Conservation (phyloP, 2,888 invertebrate species). For the Drosophila demipolita region DNA sequence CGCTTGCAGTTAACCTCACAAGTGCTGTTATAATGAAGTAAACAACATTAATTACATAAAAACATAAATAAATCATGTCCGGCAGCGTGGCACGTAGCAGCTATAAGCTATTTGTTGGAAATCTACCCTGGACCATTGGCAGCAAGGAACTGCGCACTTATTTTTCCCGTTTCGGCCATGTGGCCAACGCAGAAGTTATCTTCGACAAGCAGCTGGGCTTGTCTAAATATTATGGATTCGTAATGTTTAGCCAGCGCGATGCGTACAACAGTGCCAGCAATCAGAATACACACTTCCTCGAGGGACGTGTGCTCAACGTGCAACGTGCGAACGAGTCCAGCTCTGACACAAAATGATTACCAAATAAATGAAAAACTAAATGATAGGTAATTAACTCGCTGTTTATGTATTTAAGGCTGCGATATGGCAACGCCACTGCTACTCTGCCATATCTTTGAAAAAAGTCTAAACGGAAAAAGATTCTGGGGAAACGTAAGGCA, state of each 20-base stretch:
- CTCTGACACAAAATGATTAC: background rate
- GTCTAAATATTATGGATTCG: constrained; percentile 91
- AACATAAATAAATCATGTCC: constrained; percentile 61
- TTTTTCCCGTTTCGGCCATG: constrained; percentile 91
- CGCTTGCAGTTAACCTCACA: background rate
- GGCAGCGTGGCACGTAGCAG: constrained; percentile 72
- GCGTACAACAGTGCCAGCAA: constrained; percentile 88
- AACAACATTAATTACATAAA: constrained; percentile 30
- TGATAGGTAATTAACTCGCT: background rate
- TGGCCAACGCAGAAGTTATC: constrained; percentile 88
- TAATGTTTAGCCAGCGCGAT: constrained; percentile 88
- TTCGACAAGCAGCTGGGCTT: constrained; percentile 91
- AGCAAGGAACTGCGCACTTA: constrained; percentile 90
- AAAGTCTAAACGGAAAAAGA: background rate
- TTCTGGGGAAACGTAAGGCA: background rate
- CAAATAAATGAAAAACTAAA: background rate
- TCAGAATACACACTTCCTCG: constrained; percentile 88
- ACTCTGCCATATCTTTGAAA: background rate
- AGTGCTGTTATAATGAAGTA: constrained; percentile 25
- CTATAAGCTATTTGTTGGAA: constrained; percentile 90
- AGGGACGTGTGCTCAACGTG: constrained; percentile 89
- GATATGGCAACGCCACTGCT: background rate
- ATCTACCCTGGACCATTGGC: constrained; percentile 93
- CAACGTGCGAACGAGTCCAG: constrained; percentile 85
- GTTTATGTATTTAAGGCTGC: background rate